Base-by-base conservation (phyloP, 2,797 vertebrate genomes). In the Mionectes olivaceus region DNA sequence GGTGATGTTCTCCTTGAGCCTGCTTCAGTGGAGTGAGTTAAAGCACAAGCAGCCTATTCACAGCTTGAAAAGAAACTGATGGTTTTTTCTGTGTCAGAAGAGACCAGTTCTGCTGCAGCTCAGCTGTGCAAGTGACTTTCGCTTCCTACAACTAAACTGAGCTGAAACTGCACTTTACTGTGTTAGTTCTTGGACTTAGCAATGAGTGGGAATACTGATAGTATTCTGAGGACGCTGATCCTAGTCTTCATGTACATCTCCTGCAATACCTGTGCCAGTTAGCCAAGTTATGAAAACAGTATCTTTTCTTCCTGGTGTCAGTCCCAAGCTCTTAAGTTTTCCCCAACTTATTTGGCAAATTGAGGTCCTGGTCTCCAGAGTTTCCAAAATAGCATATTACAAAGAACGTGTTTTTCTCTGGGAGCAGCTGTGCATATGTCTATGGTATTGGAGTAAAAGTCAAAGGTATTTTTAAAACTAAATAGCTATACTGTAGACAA, bases 171-270 rank as follows among this genome's bases (percentile, higher is more conserved):
- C 30, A 41, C 3, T 50, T 86, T 52, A 21, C 24, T 44, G 19
- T 73, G 27, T 30, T 33, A 30, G 15, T 80, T 73, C 56, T 80
- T 4, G 8, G 50, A 43, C 33, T 69, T 50, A 39, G 9, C 16
- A 56, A 3, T 6, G 7, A 39, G 9, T 71, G 50, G 56, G 41
- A 64, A 25, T 39, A 32, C 19, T 22, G 46, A 53, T 12, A 28
- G 13, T 46, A 30, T 12, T 80, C 16, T 46, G 60, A 77, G 39
- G 13, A 22, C 23, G 23, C 35, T 41, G 19, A 65, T 76, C 47
- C n/a, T 53, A 7, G 6, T 52, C n/a, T 81, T 81, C 43, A 8
- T 5, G 1, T 43, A 10, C 0, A 1, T 50, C 7, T 50, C 28
- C 19, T 44, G 13, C 63, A 12, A n/a, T 65, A 25, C 1, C 7